Conservation (phyloP, 2,888 invertebrate species). For the Erebia aethiops region DNA sequence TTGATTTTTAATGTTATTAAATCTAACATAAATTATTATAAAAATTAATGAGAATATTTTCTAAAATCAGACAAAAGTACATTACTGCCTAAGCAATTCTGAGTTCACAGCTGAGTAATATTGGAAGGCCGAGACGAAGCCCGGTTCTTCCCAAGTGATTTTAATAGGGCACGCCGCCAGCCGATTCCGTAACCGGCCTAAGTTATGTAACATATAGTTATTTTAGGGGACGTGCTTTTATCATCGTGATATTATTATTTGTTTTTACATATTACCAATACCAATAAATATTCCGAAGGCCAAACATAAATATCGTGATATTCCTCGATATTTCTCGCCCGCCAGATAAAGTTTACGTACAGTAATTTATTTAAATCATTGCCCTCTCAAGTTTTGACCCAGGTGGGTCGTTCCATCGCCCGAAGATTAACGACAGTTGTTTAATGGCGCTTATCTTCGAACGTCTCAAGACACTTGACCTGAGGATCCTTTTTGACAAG, state of each 20-base stretch:
- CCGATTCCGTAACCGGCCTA: too few relatives aligned
- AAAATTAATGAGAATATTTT: too few relatives aligned
- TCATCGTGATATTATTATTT: neutral
- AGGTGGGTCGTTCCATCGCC: slow-evolving; percentile 24
- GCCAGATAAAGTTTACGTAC: slow-evolving; percentile 13
- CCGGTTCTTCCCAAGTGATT: too few relatives aligned
- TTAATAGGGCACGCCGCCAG: too few relatives aligned
- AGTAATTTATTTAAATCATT: slow-evolving; percentile 28
- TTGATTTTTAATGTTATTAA: too few relatives aligned
- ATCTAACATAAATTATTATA: too few relatives aligned
- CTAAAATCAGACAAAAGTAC: too few relatives aligned
- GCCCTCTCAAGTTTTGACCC: slow-evolving; percentile 24
- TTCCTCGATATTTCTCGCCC: slow-evolving; percentile 2
- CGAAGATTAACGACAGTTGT: slow-evolving; percentile 27
- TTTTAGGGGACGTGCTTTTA: neutral
- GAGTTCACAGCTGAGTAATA: too few relatives aligned
- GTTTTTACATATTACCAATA: neutral
- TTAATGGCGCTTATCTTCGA: slow-evolving; percentile 17
- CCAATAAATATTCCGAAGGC: neutral
- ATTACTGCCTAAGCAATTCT: too few relatives aligned
- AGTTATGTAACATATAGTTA: too few relatives aligned
- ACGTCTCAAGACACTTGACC: slow-evolving; percentile 8
- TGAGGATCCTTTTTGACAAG: neutral
- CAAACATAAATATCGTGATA: slow-evolving; percentile 14
- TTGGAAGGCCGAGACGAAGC: too few relatives aligned